These are phyloP conservation scores for Capreolus pygargus DNA, from an alignment of 2,113 vertebrate genomes.

Conservation along the genomic window DNA sequence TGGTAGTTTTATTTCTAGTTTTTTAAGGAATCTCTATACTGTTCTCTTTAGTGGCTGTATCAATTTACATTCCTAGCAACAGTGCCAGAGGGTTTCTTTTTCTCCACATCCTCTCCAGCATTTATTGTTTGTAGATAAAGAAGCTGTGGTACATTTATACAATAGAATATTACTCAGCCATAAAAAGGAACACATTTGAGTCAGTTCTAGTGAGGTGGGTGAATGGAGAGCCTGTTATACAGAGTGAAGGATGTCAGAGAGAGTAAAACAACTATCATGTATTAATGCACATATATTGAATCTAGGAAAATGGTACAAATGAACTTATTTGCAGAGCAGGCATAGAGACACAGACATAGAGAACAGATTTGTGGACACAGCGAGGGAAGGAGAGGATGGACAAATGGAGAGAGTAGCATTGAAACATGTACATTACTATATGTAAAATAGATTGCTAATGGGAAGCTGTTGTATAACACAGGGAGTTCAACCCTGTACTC, in stretches of 20 bases:
- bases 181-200: background rate
- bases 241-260: background rate
- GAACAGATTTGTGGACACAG: background rate
- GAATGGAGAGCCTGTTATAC: background rate
- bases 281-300: background rate
- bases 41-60: background rate
- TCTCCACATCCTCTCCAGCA: background rate
- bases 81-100: background rate
- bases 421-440: background rate
- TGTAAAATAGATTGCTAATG: background rate
- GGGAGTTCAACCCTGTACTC: background rate
- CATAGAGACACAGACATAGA: background rate
- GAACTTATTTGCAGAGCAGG: background rate
- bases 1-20: background rate
- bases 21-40: background rate
- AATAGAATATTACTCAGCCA: background rate
- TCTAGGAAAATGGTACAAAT: background rate
- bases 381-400: background rate
- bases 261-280: background rate
- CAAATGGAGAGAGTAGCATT: background rate
- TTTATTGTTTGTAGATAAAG: background rate
- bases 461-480: background rate
- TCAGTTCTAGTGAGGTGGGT: background rate
- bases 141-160: background rate
- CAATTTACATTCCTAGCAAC: background rate